Conservation (phyloP, 2,888 invertebrate genomes). For the Capitulum mitella region DNA sequence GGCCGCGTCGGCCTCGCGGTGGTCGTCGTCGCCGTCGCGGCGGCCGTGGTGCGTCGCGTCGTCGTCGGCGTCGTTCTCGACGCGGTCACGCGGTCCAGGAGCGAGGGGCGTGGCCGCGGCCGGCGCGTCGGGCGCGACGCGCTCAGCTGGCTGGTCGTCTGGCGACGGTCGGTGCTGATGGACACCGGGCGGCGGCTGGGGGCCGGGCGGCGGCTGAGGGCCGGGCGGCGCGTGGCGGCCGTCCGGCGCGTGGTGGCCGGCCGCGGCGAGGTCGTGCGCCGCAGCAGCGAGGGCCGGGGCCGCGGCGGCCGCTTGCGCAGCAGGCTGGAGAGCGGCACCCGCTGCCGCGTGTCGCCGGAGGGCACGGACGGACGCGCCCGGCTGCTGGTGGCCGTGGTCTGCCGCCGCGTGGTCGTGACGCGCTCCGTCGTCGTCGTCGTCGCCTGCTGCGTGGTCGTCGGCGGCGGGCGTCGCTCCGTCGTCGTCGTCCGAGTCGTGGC, state of each 20-base stretch:
- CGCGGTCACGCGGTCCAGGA: neutral
- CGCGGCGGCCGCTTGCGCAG: neutral
- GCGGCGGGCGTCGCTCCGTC: neutral
- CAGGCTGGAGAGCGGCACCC: neutral
- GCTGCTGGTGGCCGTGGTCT: neutral
- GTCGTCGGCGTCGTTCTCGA: neutral
- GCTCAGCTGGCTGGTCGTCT: neutral
- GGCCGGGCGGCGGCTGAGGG: neutral
- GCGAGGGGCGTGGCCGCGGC: neutral
- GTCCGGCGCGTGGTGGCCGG: neutral
- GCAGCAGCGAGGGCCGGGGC: neutral
- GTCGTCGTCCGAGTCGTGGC: neutral
- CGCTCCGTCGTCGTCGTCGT: conserved; percentile 11
- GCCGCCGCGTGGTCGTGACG: neutral
- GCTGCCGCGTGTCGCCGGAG: neutral
- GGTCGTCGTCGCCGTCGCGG: neutral
- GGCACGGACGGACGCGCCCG: too few species aligned
- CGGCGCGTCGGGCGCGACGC: neutral
- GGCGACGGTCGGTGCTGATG: neutral
- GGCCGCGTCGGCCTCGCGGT: neutral
- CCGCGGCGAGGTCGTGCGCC: neutral
- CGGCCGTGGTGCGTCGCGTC: neutral
- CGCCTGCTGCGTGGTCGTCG: neutral
- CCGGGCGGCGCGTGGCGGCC: neutral
- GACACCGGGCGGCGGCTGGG: neutral